Evolutionary conservation across 2,797 vertebrate species (phyloP).

Genomic region (Coregonus suidteri): DNA sequence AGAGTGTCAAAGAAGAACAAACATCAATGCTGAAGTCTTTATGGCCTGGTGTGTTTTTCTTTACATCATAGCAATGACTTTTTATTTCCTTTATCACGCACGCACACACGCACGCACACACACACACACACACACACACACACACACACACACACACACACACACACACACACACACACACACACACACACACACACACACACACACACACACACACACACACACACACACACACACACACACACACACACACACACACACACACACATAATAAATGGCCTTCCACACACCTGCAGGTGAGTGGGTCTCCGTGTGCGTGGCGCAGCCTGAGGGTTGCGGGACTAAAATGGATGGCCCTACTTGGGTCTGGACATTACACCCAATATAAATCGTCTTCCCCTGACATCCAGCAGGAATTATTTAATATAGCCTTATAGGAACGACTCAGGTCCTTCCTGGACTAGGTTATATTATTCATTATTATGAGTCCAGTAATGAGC

Average conservation of each 20-base stretch:
- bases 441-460: constrained; percentile 39
- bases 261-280: constrained; percentile 41
- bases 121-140: no score
- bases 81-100: background rate
- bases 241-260: no score
- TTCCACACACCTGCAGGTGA: constrained; percentile 34
- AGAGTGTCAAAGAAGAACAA: background rate
- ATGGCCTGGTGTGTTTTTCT: background rate
- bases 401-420: constrained; percentile 50
- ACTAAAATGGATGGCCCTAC: constrained; percentile 40
- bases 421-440: constrained; percentile 52
- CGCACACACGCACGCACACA: no score
- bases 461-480: constrained; percentile 63
- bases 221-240: no score
- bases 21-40: background rate
- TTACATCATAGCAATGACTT: background rate
- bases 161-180: no score
- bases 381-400: constrained; percentile 44
- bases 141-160: no score
- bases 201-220: no score
- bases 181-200: no score
- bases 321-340: constrained; percentile 5
- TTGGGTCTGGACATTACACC: constrained; percentile 34
- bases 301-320: constrained; percentile 26
- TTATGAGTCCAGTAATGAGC: constrained; percentile 68